Evolutionary conservation across 2,888 invertebrate genomes (phyloP), one percentile per base, ranked within the genome.

Genomic region (Chironomus tentans): DNA sequence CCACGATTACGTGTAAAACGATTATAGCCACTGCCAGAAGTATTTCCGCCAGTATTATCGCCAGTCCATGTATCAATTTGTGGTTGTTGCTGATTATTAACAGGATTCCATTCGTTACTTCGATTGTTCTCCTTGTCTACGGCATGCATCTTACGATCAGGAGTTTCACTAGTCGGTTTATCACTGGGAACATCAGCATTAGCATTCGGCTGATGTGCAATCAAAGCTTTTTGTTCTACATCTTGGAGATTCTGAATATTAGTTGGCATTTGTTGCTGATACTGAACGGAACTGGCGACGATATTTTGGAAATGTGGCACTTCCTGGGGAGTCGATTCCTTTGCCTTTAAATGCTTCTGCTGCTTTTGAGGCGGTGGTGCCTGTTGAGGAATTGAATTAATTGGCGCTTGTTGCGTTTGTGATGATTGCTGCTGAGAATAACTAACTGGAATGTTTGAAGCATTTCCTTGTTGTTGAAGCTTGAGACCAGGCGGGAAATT

Each of bases 51-150:
- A 7, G 72, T 10, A 50, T 48, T 68, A 13, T 48, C 15, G 12
- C n/a, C 10, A 22, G 50, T 76, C 76, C 76, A 76, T 7, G 76
- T 76, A 24, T 76, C 76, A 21, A 76, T 76, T 69, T 68, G 68
- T 4, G 68, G 68, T 18, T 28, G 69, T 22, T 76, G 76, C 28
- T 69, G 28, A 56, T 69, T 50, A 18, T 21, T 48, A 4, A 10
- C 47, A 10, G 12, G 50, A 50, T 24, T 70, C 48, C 48, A 69
- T 46, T 76, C 68, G 4, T 68, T 62, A 38, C 21, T 65, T 10
- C 56, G 56, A 18, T 47, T 65, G 10, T 72, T 56, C 18, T 72
- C 61, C 38, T 76, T 76, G 0, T 69, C 69, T 10, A 47, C n/a
- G 10, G 13, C 76, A 18, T 77, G 61, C 46, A 7, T 46, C n/a